Percentiles rank a stretch among this genome's conserved stretches.
Conservation (phyloP, 2,888 invertebrate species). For the Ormia ochracea region DNA sequence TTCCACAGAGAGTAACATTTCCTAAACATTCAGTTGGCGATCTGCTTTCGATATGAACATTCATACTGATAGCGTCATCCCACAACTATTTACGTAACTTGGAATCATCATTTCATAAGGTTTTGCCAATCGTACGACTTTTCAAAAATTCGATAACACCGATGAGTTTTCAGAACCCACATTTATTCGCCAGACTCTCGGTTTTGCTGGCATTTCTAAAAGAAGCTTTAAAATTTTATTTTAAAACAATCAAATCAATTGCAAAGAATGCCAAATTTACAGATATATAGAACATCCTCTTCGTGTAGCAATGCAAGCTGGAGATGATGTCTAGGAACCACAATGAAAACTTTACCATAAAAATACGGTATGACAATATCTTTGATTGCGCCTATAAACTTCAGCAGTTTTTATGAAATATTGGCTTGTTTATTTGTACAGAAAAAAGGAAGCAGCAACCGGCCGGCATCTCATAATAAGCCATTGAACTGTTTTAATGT, state of each 20-base stretch:
- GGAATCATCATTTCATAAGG: too few relatives aligned
- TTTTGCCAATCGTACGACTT: too few relatives aligned
- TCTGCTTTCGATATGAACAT: too few relatives aligned
- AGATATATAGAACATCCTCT: slow-evolving; percentile 51
- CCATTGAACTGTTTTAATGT: slow-evolving; percentile 41
- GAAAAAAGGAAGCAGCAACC: neutral
- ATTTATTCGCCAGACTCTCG: too few relatives aligned
- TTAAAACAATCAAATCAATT: slow-evolving; percentile 4
- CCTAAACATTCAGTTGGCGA: too few relatives aligned
- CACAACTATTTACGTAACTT: too few relatives aligned
- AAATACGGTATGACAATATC: neutral
- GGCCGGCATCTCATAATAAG: slow-evolving; percentile 16
- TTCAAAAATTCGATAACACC: too few relatives aligned
- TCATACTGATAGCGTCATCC: too few relatives aligned
- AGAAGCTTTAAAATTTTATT: neutral
- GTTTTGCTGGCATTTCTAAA: too few relatives aligned
- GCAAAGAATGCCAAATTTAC: slow-evolving; percentile 30
- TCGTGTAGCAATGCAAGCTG: slow-evolving; percentile 21
- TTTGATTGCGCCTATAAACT: slow-evolving; percentile 43
- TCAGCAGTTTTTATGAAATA: neutral
- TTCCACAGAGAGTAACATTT: too few relatives aligned
- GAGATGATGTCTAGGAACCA: neutral
- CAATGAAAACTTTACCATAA: neutral
- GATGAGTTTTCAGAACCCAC: too few relatives aligned
- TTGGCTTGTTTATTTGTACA: neutral